These are phyloP conservation scores for Rhea americana DNA, from an alignment of 2,113 vertebrate species.

Conservation along the genomic window DNA sequence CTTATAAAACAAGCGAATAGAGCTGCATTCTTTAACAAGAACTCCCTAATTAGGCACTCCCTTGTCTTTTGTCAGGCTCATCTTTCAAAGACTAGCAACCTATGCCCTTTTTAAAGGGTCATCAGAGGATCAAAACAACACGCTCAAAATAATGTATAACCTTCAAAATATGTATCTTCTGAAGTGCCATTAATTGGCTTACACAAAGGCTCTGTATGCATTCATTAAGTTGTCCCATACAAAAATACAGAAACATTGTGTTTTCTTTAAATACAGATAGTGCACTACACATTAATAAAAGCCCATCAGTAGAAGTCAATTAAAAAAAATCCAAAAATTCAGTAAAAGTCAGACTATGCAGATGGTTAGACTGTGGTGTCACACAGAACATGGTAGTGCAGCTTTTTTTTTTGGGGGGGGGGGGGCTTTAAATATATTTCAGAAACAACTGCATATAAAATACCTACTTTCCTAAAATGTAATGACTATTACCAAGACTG, in stretches of 20 bases:
- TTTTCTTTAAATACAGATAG: background rate
- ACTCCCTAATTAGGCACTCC: background rate
- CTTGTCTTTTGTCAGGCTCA: background rate
- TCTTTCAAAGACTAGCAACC: background rate
- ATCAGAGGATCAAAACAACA: background rate
- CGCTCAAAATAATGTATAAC: accelerated
- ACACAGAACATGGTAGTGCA: accelerated
- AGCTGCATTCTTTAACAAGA: background rate
- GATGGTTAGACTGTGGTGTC: background rate
- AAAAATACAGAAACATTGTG: background rate
- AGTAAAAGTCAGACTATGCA: background rate
- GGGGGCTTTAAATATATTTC: background rate
- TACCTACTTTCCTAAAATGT: background rate
- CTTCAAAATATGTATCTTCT: background rate
- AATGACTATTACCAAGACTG: background rate
- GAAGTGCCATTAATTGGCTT: background rate
- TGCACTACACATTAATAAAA: background rate
- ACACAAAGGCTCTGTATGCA: background rate
- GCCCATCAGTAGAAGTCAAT: too few relatives aligned
- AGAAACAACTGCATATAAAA: background rate
- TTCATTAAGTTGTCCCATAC: background rate
- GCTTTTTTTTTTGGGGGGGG: too few relatives aligned
- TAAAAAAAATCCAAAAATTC: too few relatives aligned
- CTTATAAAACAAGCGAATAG: background rate
- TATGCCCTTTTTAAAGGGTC: background rate